Evolutionary conservation across 64 coral and sea anemone genomes (phyloP), one percentile per base, ranked within the genome.

Genomic region (Astreopora myriophthalma): DNA sequence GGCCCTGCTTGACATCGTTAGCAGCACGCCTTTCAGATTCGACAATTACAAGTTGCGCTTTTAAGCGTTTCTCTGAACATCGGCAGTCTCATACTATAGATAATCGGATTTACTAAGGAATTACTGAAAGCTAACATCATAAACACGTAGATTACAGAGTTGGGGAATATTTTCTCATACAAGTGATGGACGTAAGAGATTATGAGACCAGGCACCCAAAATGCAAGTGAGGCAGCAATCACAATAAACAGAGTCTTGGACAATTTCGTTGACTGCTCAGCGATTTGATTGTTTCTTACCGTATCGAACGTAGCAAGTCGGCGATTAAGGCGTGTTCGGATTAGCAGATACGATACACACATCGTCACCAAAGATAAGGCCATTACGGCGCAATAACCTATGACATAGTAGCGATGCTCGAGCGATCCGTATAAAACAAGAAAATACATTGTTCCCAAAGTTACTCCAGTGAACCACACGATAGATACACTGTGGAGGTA

Each of bases 171-270:
- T 10, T 25, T 0, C 6, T 0, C 0, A 0, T 17, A 19, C 11
- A 34, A 2, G 31, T 34, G 34, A n/a, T 58, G 26, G n/a, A 27
- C 51, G 17, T 1, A 13, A 28, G 33, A 61, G 1, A 58, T 7
- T 8, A 22, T 14, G 1, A 80, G 5, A 20, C 49, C 60, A 60
- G 48, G 76, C 33, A 61, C 16, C 76, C 76, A 80, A 20, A 57
- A 80, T 0, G 34, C 14, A 61, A 60, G 6, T 57, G 76, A 80
- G 30, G 29, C 76, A 61, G 46, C 49, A 22, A 80, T 60, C 28
- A 80, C 29, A 61, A 80, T 35, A 35, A 60, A 80, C 29, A 80
- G 29, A 80, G 76, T 80, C 6, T 27, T 80, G 30, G 48, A 35
- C 6, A 61, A 20, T 80, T 80, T 80, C 0, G 0, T 34, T 14